A percentile compares a stretch with the other conserved stretches of the same genome.
Evolutionary conservation across 2,888 invertebrate species (phyloP).

Genomic region (Cataglyphis altisquamis): DNA sequence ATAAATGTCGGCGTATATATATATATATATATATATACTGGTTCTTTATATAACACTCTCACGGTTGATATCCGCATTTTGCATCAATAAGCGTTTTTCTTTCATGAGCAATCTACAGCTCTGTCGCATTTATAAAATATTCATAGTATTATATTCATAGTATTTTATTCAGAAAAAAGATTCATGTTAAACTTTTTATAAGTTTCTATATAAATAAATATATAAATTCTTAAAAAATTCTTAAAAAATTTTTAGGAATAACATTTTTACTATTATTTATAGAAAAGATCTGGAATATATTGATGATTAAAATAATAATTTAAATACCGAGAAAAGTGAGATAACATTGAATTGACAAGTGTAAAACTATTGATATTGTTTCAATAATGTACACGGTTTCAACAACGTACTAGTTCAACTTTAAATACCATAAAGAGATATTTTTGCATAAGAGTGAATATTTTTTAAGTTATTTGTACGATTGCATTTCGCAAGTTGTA

Average conservation of each 20-base stretch:
- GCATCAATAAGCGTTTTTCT: conserved; percentile 38
- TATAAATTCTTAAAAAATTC: not conserved
- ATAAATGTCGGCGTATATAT: not conserved
- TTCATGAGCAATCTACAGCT: conserved; percentile 14
- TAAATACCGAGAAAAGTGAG: not conserved
- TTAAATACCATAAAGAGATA: conserved; percentile 20
- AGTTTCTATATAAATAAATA: not conserved
- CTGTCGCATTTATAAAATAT: not conserved
- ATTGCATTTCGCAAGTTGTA: not conserved
- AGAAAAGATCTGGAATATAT: not conserved
- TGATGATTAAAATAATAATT: not conserved
- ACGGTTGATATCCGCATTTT: conserved; percentile 36
- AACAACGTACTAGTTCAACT: conserved; percentile 5
- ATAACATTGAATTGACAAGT: conserved; percentile 2
- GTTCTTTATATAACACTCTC: conserved; percentile 48
- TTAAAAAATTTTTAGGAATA: not conserved
- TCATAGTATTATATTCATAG: not conserved
- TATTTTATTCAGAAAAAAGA: conserved; percentile 15
- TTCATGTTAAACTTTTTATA: not conserved
- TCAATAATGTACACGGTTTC: not conserved
- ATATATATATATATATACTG: conserved; percentile 1
- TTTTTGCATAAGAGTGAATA: not conserved
- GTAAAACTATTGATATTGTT: conserved; percentile 21
- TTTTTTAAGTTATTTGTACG: not conserved
- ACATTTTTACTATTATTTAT: not conserved